Conservation (phyloP, 2,113 vertebrate species). For the Dromiciops gliroides region DNA sequence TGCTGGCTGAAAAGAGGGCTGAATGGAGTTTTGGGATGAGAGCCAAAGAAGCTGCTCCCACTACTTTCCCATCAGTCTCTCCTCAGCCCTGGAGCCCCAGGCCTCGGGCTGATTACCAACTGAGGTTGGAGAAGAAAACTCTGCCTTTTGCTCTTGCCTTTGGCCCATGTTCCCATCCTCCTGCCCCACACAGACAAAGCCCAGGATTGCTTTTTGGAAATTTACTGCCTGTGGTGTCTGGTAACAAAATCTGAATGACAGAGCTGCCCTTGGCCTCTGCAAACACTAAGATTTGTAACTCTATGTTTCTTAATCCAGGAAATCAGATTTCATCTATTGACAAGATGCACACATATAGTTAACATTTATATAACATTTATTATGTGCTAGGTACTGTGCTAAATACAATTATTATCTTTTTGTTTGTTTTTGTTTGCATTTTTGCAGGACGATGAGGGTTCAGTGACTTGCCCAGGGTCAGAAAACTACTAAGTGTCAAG, state of each 20-base stretch:
- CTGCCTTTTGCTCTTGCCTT: not conserved
- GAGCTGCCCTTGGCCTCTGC: not conserved
- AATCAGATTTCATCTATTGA: not conserved
- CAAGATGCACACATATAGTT: not conserved
- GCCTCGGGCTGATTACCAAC: not conserved
- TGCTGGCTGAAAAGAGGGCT: not conserved
- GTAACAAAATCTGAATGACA: not conserved
- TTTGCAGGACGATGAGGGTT: too few relatives aligned
- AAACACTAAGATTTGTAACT: not conserved
- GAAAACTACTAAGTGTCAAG: too few relatives aligned
- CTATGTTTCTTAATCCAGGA: not conserved
- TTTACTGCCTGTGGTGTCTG: not conserved
- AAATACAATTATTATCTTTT: not conserved
- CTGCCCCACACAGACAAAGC: not conserved
- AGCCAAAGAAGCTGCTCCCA: not conserved
- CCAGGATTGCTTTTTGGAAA: not conserved
- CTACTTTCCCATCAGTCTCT: not conserved
- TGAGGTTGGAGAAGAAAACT: not conserved
- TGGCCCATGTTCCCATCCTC: not conserved
- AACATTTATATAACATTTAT: not conserved
- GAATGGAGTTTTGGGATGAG: not conserved
- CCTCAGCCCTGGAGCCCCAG: not conserved
- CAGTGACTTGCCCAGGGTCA: too few relatives aligned
- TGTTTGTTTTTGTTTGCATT: too few relatives aligned
- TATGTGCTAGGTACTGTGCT: not conserved